Evolutionary conservation across 1,140 invertebrate species (phyloP), one percentile per base, ranked within the genome.

Genomic region (Homalodisca vitripennis): DNA sequence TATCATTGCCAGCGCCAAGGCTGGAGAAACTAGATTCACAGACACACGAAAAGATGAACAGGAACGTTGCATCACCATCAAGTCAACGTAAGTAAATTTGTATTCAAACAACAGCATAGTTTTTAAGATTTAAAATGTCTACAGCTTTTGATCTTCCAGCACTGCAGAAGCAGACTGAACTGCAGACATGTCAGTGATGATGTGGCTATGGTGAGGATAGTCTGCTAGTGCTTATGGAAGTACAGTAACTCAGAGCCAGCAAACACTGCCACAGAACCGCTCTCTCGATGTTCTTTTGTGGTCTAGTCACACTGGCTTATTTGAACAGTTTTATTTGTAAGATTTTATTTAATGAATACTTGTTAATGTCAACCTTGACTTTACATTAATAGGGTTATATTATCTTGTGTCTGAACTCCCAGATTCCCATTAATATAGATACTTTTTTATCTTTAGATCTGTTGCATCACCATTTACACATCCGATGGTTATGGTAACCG

Each of bases 1-100:
- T 86, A 99, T 99, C 80, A 99, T 99, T 83, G 97, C 98, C 75
- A 92, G 92, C 75, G 92, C 96, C 41, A 98, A 98, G 78, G 98
- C 98, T 77, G 98, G 98, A 76, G 98, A 99, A 83, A 98, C 95
- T 3, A 87, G 98, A 72, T 99, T 99, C 81, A 99, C 98, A 30
- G 98, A 99, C 82, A 99, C 98, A 20, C 88, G 98, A 73, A 99
- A 99, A 82, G 98, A 99, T 86, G 97, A 99, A 82, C 97, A 99
- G 80, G 97, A 99, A 83, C 87, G 97, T 82, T 99, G 98, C 80
- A 99, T 99, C 83, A 99, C 98, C 79, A 99, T 99, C 83, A 99
- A 99, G 84, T 99, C 98, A 63, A 99, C 98, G 94, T 97, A 86
- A 90, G 93, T 88, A 75, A 32, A 32, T 32, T 32, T 41, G 17